Evolutionary conservation across 2,888 invertebrate species (phyloP).

Genomic region (Alviniconcha strummeri): DNA sequence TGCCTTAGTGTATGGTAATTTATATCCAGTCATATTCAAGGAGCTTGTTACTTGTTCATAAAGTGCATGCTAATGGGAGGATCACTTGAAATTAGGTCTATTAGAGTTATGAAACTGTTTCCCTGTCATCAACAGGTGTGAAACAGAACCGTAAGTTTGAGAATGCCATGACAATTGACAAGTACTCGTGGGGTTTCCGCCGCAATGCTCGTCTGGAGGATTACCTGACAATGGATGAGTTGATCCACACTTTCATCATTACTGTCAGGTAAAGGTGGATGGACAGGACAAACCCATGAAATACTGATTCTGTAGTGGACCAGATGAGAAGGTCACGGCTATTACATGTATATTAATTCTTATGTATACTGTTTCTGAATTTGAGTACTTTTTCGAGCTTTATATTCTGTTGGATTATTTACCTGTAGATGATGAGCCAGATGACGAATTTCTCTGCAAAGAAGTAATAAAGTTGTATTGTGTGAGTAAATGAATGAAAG

Average conservation of each 20-base stretch:
- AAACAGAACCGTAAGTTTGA: conserved; percentile 90
- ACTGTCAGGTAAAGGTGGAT: conserved; percentile 68
- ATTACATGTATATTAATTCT: too few species aligned
- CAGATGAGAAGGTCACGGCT: too few species aligned
- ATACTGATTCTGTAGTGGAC: too few species aligned
- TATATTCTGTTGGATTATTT: neutral
- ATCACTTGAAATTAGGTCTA: too few species aligned
- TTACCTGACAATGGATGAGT: conserved; percentile 75
- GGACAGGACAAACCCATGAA: neutral
- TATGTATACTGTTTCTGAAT: too few species aligned
- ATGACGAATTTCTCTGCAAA: neutral
- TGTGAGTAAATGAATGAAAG: too few species aligned
- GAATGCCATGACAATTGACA: conserved; percentile 94
- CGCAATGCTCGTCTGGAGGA: conserved; percentile 67
- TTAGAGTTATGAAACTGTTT: too few species aligned
- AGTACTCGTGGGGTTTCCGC: conserved; percentile 79
- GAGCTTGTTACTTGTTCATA: too few species aligned
- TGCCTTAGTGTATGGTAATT: too few species aligned
- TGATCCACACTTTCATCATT: conserved; percentile 74
- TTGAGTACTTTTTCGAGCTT: neutral
- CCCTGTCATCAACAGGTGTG: conserved; percentile 46
- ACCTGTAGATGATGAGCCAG: neutral
- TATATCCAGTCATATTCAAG: too few species aligned
- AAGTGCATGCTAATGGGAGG: too few species aligned
- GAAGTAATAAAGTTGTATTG: too few species aligned